Conservation (phyloP, 2,113 vertebrate species). For the Mus musculus region GRCm39 chr9:90566001-90566500, state of each 20-base stretch:
- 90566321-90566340: background rate
- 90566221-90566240: background rate
- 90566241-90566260: background rate
- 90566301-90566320: background rate
- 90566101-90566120: conserved; percentile 5
- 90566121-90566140: background rate
- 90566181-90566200: background rate
- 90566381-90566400: background rate
- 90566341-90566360: background rate
- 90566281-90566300: background rate
- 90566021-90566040: background rate
- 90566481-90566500: background rate
- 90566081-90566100: background rate
- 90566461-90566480: background rate
- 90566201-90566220: background rate
- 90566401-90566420: background rate
- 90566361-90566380: background rate
- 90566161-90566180: conserved; percentile 8
- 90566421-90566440: background rate
- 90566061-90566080: conserved; percentile 26
- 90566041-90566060: background rate
- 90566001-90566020: background rate
- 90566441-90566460: background rate
- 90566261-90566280: conserved; percentile 9
- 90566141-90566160: background rate